Percentiles rank a stretch among this genome's conserved stretches.
phyloP scores from a whole-genome alignment of 2,797 vertebrate species.

The Propithecus perrieri region DNA sequence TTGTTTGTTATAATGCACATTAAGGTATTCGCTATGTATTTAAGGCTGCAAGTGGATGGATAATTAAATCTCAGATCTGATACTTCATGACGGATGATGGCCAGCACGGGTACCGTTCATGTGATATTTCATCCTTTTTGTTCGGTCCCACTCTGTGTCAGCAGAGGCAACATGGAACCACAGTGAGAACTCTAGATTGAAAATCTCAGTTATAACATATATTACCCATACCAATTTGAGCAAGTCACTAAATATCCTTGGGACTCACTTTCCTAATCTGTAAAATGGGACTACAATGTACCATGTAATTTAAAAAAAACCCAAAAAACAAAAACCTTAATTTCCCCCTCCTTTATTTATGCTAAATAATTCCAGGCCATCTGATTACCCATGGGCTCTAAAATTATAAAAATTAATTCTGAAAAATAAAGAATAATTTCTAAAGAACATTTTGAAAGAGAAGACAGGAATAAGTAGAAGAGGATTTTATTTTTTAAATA shows the following conservation, averaged over 20 bases:
- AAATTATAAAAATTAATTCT: conserved; percentile 27
- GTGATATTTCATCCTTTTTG: not conserved
- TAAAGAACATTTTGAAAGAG: not conserved
- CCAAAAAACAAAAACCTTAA: not conserved
- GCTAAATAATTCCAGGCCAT: not conserved
- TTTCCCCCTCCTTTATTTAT: not conserved
- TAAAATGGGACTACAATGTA: not conserved
- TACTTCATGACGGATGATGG: not conserved
- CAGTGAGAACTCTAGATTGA: not conserved
- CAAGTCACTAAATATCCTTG: not conserved
- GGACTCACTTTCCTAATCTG: not conserved
- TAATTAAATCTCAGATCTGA: conserved; percentile 11
- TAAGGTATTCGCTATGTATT: not conserved
- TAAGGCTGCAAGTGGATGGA: not conserved
- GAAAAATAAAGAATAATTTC: conserved; percentile 28
- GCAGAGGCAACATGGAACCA: not conserved
- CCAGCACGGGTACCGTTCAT: not conserved
- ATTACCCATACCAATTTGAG: not conserved
- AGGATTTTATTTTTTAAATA: conserved; percentile 14
- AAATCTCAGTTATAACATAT: not conserved
- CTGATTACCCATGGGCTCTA: not conserved
- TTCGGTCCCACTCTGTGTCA: not conserved
- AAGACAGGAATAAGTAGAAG: not conserved
- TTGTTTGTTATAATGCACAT: not conserved
- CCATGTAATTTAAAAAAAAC: not conserved